Evolutionary conservation across 2,888 invertebrate genomes (phyloP).

Genomic region (Aphidius colemani): DNA sequence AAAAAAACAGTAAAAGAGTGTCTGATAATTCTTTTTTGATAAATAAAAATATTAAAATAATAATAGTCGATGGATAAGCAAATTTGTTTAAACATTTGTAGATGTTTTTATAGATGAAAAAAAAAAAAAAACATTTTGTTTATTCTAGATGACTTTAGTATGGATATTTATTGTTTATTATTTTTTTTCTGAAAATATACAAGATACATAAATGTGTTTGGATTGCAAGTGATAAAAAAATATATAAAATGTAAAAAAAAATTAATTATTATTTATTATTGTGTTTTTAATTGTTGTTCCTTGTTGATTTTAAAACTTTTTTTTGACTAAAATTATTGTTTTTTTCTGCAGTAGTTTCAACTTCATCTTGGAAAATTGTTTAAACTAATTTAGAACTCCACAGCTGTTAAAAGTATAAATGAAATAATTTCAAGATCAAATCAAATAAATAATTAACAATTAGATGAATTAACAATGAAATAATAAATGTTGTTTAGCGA

Average conservation of each 20-base stretch:
- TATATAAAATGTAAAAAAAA: conserved; percentile 39
- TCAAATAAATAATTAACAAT: neutral
- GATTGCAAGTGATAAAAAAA: conserved; percentile 45
- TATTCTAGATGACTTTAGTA: conserved; percentile 48
- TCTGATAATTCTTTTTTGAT: conserved; percentile 38
- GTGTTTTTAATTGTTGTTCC: neutral
- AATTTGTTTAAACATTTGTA: conserved; percentile 2
- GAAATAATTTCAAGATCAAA: too few species aligned
- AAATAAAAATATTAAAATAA: conserved; percentile 25
- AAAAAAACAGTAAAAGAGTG: conserved; percentile 24
- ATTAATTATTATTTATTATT: conserved; percentile 23
- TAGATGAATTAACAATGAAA: neutral
- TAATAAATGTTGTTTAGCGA: neutral
- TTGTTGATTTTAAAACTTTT: too few species aligned
- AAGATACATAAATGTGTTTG: conserved; percentile 56
- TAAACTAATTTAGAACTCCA: too few species aligned
- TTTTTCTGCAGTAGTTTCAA: neutral
- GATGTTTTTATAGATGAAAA: conserved; percentile 37
- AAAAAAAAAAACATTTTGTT: conserved; percentile 47
- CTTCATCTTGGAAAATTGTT: too few species aligned
- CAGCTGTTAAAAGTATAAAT: too few species aligned
- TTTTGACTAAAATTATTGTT: neutral
- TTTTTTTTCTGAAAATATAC: conserved; percentile 49
- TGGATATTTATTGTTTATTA: conserved; percentile 49
- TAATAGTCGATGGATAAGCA: neutral